Base-by-base conservation (phyloP, 1,140 invertebrate species). In the Harpegnathos saltator region DNA sequence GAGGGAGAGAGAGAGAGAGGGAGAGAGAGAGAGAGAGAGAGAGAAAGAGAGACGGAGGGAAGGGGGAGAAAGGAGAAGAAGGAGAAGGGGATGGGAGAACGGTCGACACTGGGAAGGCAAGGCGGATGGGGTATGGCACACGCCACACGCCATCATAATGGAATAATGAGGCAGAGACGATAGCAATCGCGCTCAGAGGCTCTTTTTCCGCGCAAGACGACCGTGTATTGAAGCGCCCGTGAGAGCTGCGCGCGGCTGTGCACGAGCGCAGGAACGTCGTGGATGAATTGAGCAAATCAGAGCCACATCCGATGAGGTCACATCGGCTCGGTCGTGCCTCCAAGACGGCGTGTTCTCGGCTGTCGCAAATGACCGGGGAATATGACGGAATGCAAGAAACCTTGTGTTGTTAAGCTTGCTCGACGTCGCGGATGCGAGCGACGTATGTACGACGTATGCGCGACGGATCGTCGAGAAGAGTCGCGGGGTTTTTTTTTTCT, bases 281-380 rank as follows among this genome's bases (percentile, higher is more conserved):
- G 90, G 89, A 91, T 91, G 91, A 94, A 94, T 94, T 94, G 92
- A 94, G 92, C 93, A 93, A 94, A 93, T 93, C 93, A 94, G 91
- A 93, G 92, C 89, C 91, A 93, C 92, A 93, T 93, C 93, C 92
- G 93, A 93, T 93, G 93, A 94, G 92, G 91, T 93, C 93, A 94
- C 89, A 91, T 90, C 87, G 88, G 58, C 72, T 77, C 78, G 82
- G 74, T 82, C 77, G 82, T 89, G 91, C 74, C 86, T 87, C 83
- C 90, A 90, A 89, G 89, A 91, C 90, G 84, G 83, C 82, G 65
- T 26, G 63, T 78, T 78, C 75, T 26, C 24, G 59, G 33, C 58
- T 38, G 58, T 48, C 71, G 22, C 19, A 77, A 63, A 75, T 63
- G 50, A 63, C 48, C 26, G 81, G 22, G 65, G 50, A 59, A 54